Evolutionary conservation across 2,113 vertebrate genomes (phyloP).

Genomic region (Zosterops borbonicus): DNA sequence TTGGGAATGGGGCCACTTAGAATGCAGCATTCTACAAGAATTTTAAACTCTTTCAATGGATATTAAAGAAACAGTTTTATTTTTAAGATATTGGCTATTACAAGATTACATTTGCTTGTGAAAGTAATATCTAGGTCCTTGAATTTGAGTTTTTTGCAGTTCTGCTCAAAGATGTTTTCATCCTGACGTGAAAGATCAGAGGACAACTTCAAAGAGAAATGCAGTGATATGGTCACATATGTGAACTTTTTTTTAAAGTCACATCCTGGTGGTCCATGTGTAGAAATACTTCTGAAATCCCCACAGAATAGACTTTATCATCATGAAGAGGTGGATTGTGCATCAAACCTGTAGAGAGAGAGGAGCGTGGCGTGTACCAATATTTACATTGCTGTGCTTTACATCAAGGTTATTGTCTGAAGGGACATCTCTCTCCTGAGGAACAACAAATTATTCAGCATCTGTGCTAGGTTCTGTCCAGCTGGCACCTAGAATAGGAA

Average conservation of each 20-base stretch:
- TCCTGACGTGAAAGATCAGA: background rate
- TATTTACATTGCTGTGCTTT: background rate
- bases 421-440: background rate
- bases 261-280: background rate
- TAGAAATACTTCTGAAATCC: background rate
- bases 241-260: background rate
- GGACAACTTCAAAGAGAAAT: background rate
- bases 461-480: background rate
- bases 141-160: background rate
- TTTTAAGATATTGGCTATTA: background rate
- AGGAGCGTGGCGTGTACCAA: background rate
- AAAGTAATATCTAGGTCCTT: background rate
- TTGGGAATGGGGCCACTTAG: background rate
- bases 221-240: fast-evolving
- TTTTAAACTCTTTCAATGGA: background rate
- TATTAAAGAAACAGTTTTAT: background rate
- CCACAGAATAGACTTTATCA: background rate
- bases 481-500: background rate
- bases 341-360: background rate
- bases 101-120: background rate
- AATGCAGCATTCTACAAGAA: background rate
- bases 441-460: background rate
- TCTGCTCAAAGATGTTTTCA: background rate
- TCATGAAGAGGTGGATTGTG: background rate
- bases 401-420: background rate